Conservation (phyloP, 2,888 invertebrate species). For the Polydesmus complanatus region DNA sequence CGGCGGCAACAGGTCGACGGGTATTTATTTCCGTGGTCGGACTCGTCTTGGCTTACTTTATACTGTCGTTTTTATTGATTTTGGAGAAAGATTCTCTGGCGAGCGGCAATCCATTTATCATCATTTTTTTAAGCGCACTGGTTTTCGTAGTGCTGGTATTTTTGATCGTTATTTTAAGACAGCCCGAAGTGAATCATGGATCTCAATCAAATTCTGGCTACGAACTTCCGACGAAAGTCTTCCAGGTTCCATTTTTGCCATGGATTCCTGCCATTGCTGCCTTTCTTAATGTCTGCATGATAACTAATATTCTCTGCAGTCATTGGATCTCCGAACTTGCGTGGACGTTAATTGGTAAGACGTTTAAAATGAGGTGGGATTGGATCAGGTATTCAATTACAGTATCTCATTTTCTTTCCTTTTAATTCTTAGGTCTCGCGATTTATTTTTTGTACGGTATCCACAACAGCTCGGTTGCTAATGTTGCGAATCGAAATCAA, state of each 20-base stretch:
- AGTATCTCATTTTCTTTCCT: not conserved
- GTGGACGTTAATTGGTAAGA: conserved; percentile 10
- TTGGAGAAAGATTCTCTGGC: not conserved
- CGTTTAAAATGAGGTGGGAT: not conserved
- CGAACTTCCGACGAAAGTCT: conserved; percentile 27
- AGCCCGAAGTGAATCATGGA: conserved; percentile 19
- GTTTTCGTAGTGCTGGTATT: conserved; percentile 15
- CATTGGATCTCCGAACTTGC: conserved; percentile 10
- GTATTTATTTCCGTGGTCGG: conserved; percentile 17
- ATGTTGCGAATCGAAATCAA: conserved; percentile 12
- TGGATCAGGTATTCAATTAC: not conserved
- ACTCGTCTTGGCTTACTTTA: conserved; percentile 11
- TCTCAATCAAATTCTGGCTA: not conserved
- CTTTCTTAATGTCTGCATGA: conserved; percentile 63
- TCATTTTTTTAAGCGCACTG: conserved; percentile 9
- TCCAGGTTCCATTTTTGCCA: conserved; percentile 69
- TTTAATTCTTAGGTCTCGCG: conserved; percentile 14
- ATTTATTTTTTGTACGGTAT: conserved; percentile 20
- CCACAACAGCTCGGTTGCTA: conserved; percentile 19
- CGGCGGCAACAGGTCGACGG: conserved; percentile 16
- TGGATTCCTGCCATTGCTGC: conserved; percentile 63
- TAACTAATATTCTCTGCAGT: conserved; percentile 33
- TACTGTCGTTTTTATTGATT: conserved; percentile 11
- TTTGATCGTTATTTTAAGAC: conserved; percentile 18
- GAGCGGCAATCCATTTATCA: conserved; percentile 1